Evolutionary conservation across 2,113 vertebrate genomes (phyloP), one percentile per base, ranked within the genome.

Genomic region (Potamarius usumacintae): DNA sequence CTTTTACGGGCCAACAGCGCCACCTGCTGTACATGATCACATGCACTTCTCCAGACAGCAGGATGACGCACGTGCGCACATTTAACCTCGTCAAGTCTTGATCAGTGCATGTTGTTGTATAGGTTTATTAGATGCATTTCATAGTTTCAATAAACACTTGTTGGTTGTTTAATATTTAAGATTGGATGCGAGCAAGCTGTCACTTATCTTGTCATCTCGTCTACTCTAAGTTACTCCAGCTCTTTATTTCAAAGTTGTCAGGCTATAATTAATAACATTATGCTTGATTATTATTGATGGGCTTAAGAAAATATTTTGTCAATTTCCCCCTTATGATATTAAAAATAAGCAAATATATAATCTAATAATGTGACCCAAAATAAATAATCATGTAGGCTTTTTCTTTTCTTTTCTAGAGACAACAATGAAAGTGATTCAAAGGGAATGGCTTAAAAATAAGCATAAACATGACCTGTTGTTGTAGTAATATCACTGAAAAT

Each of bases 1-100:
- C 74, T 91, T 95, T 50, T 69, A 87, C 90, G 92, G 90, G 89
- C 90, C 88, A 92, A 88, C 92, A 94, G 94, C 94, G 94, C 94
- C 95, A 93, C 93, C 93, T 92, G 81, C 93, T 92, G 95, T 60
- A 20, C 30, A 72, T 11, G 52, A 10, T 79, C 27, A 65, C 72
- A 60, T 18, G 14, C 2, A 60, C 30, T 11, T 18, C 57, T 12
- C 22, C 0, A 20, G 53, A 57, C 53, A 27, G 7, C 27, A 17
- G 25, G 22, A 50, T 20, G 18, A 11, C 15, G 42, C 42, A 52
- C 48, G n/a, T 48, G 55, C n/a, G 34, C 27, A 57, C 12, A 27
- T 7, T n/a, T 2, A 25, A 25, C 48, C 48, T 52, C 30, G 30
- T 74, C 4, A 58, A 58, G 12, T 34, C 14, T 58, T 52, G 15